Evolutionary conservation across 2,888 invertebrate genomes (phyloP).

Genomic region (Heliconius aoede): DNA sequence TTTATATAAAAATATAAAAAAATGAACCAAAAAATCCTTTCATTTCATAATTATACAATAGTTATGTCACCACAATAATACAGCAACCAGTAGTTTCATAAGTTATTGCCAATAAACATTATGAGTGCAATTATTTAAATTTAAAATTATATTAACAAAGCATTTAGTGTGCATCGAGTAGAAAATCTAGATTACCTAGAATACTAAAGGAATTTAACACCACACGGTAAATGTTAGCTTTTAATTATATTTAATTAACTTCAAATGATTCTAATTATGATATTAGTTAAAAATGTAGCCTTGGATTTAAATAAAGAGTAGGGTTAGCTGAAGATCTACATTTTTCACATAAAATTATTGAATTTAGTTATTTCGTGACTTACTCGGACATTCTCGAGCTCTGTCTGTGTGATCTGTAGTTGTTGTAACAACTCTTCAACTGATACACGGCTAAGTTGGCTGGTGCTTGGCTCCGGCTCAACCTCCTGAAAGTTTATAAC

Average conservation of each 20-base stretch:
- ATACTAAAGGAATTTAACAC: slow-evolving; percentile 27
- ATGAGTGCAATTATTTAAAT: not conserved
- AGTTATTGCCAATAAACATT: not conserved
- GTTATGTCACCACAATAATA: not conserved
- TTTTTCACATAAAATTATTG: not conserved
- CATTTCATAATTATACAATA: not conserved
- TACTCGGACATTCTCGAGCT: slow-evolving; percentile 94
- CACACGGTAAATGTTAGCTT: slow-evolving; percentile 48
- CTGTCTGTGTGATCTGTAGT: slow-evolving; percentile 92
- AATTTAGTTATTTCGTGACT: slow-evolving; percentile 56
- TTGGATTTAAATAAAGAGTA: slow-evolving; percentile 27
- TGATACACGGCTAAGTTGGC: slow-evolving; percentile 87
- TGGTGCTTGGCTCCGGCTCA: slow-evolving; percentile 71
- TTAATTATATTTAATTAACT: slow-evolving; percentile 30
- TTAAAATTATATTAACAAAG: slow-evolving; percentile 3
- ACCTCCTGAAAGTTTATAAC: slow-evolving; percentile 62
- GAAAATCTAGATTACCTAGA: slow-evolving; percentile 1
- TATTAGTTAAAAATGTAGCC: slow-evolving; percentile 35
- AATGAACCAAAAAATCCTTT: no score
- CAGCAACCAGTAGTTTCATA: not conserved
- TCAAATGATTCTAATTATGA: slow-evolving; percentile 34
- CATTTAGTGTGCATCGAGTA: slow-evolving; percentile 44
- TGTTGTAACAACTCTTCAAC: slow-evolving; percentile 92
- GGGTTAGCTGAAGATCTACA: slow-evolving; percentile 36
- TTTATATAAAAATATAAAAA: no score